phyloP scores from a whole-genome alignment of 2,113 vertebrate genomes.

The Pomatostomus ruficeps region DNA sequence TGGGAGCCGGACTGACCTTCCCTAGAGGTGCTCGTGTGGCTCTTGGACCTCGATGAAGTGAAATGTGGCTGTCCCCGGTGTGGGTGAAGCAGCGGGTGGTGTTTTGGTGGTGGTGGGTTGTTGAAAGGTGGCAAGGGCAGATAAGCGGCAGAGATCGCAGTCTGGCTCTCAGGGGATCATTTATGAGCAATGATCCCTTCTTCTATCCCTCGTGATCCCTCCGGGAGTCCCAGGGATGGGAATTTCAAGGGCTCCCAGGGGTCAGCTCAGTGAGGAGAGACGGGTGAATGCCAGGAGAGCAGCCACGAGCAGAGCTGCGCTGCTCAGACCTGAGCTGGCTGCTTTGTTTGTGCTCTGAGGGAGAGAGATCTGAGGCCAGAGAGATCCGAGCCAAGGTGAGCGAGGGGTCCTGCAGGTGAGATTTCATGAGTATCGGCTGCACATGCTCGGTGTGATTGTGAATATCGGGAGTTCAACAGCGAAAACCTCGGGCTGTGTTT shows the following conservation, averaged over 20 bases:
- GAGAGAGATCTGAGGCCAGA: neutral
- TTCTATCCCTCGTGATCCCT: fast-evolving
- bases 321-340: neutral
- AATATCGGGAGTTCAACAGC: neutral
- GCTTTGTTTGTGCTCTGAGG: neutral
- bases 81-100: neutral
- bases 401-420: neutral
- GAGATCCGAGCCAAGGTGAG: neutral
- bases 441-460: fast-evolving
- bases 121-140: neutral
- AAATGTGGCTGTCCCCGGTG: neutral
- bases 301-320: neutral
- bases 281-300: neutral
- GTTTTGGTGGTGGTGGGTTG: neutral
- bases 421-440: neutral
- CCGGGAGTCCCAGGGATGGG: neutral
- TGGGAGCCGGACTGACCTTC: neutral
- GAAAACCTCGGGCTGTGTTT: neutral
- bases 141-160: neutral
- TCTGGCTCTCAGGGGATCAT: neutral
- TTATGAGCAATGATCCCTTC: neutral
- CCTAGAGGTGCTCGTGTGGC: neutral
- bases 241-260: neutral
- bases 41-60: neutral
- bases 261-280: neutral